phyloP scores from a whole-genome alignment of 2,113 vertebrate species.

The Hylia prasina region DNA sequence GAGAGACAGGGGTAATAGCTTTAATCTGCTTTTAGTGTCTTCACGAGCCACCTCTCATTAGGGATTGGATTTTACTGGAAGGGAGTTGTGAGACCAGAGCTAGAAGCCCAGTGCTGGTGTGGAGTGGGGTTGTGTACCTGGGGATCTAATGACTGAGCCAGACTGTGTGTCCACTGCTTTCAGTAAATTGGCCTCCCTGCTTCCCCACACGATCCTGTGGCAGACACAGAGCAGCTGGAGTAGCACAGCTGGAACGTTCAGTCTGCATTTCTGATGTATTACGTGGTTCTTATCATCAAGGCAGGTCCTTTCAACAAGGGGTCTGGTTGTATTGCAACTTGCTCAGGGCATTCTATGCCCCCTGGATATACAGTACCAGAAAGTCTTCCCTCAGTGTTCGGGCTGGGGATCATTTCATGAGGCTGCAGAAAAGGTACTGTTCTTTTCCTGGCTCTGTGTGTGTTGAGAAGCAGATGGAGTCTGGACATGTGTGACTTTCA shows the following conservation, averaged over 20 bases:
- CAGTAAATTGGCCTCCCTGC: neutral
- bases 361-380: neutral
- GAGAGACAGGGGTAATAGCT: neutral
- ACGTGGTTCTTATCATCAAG: neutral
- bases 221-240: neutral
- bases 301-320: neutral
- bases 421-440: neutral
- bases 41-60: neutral
- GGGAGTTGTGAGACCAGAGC: neutral
- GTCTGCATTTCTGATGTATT: neutral
- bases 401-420: neutral
- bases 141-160: neutral
- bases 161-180: neutral
- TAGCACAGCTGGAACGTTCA: neutral
- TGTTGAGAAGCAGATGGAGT: neutral
- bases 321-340: neutral
- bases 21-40: neutral
- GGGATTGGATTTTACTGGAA: neutral
- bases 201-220: neutral
- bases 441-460: neutral
- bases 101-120: neutral
- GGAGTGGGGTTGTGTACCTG: neutral
- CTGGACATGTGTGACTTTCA: neutral
- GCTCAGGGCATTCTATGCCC: neutral
- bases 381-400: neutral